Conservation (phyloP, 1,140 invertebrate genomes). For the Formica selysi region DNA sequence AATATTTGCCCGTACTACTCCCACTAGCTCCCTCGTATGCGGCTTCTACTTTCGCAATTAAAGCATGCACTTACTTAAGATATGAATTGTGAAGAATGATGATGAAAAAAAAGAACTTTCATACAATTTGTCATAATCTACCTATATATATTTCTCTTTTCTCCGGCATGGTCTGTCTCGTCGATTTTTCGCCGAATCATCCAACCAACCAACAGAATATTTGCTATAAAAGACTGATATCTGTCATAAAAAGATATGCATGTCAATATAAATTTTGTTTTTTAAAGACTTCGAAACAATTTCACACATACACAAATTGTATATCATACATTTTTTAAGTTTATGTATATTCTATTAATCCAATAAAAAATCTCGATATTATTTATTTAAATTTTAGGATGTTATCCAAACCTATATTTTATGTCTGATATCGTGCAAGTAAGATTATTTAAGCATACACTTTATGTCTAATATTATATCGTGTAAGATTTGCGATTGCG, state of each 20-base stretch:
- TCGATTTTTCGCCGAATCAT: neutral
- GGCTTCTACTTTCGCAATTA: constrained; percentile 37
- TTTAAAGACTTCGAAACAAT: neutral
- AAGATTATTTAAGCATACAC: constrained; percentile 1
- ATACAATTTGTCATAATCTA: neutral
- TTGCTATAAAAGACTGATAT: neutral
- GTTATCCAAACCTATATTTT: neutral
- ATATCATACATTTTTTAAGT: constrained; percentile 4
- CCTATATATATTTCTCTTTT: neutral
- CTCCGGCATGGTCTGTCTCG: neutral
- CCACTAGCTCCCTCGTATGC: neutral
- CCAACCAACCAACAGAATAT: neutral
- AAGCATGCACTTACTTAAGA: constrained; percentile 32
- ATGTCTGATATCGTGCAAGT: neutral
- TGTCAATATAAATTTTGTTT: neutral
- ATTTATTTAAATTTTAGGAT: neutral
- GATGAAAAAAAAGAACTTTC: constrained; percentile 12
- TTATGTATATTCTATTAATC: neutral
- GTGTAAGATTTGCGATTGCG: constrained; percentile 16
- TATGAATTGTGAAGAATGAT: constrained; percentile 21
- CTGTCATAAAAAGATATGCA: neutral
- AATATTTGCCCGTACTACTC: constrained; percentile 28
- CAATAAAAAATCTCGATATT: neutral
- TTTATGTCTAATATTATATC: neutral
- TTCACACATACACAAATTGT: neutral